Evolutionary conservation across 2,113 vertebrate species (phyloP).

Genomic region (Prionailurus viverrinus): DNA sequence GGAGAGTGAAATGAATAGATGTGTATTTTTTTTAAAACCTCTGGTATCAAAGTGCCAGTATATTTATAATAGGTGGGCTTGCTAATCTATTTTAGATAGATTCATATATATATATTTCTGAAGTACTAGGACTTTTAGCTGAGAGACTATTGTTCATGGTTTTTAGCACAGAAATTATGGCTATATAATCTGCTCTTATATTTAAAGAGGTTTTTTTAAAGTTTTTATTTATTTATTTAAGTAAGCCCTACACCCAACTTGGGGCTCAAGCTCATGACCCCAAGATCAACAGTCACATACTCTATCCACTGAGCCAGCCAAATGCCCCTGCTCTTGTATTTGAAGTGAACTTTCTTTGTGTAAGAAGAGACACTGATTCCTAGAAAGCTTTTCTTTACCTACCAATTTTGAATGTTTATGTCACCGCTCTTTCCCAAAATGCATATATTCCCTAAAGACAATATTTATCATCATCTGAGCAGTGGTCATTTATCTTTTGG

Average conservation of each 20-base stretch:
- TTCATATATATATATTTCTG: background rate
- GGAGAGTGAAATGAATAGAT: background rate
- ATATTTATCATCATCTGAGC: background rate
- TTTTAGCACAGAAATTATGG: background rate
- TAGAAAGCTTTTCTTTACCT: background rate
- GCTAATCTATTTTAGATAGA: background rate
- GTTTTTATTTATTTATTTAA: background rate
- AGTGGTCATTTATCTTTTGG: background rate
- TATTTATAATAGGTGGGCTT: background rate
- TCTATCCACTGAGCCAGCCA: background rate
- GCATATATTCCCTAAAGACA: background rate
- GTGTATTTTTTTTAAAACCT: background rate
- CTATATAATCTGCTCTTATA: background rate
- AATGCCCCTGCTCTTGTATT: background rate
- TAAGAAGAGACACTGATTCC: background rate
- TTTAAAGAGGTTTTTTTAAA: background rate
- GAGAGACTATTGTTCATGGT: background rate
- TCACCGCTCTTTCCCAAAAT: background rate
- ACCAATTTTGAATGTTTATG: background rate
- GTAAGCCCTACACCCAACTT: background rate
- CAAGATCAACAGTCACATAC: background rate
- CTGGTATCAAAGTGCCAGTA: background rate
- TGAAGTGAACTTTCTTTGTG: conserved; percentile 23
- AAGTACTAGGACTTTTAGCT: background rate
- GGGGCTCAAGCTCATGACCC: background rate